Evolutionary conservation across 2,113 vertebrate genomes (phyloP), one percentile per base, ranked within the genome.

Genomic region (Heterotis niloticus): DNA sequence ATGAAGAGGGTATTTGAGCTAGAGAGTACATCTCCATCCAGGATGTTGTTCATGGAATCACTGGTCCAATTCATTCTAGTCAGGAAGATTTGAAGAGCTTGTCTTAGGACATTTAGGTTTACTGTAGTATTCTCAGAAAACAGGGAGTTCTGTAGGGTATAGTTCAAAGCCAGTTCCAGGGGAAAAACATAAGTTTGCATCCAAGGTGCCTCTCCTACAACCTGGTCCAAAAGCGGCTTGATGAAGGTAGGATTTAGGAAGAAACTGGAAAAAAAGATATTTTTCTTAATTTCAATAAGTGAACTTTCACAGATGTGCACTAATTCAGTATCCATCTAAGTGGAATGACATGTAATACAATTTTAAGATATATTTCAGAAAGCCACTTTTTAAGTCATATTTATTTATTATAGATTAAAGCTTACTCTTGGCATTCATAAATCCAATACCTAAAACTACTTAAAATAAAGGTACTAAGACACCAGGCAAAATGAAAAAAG

Each of bases 31-130:
- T 54, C 74, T 75, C 77, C 28, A 65, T 28, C 75, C 23, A 82
- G 78, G 23, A 82, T 29, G 20, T 72, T 18, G 23, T 76, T 56
- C 1, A 88, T 75, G 74, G 84, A 66, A 0, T 86, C 77, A 0
- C 66, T 75, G 17, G 85, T 85, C 64, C 88, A 77, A 82, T 91
- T 92, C 44, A 82, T 79, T 10, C 83, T 86, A 0, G 76, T 81
- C 0, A 93, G 85, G 24, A 89, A 74, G 28, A 79, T 81, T 75
- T 81, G 77, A 10, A 80, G 80, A 18, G 84, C 88, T 23, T 91
- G 83, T 29, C 29, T n/a, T 20, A 90, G 57, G 20, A 91, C 62
- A 1, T 88, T 29, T 65, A 83, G 72, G 14, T 62, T 72, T 0
- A 79, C 62, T 65, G 28, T 78, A 75, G n/a, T 18, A 26, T 86